Evolutionary conservation across 2,888 invertebrate species (phyloP), one percentile per base, ranked within the genome.

Genomic region (Ichneumoninae sp.): DNA sequence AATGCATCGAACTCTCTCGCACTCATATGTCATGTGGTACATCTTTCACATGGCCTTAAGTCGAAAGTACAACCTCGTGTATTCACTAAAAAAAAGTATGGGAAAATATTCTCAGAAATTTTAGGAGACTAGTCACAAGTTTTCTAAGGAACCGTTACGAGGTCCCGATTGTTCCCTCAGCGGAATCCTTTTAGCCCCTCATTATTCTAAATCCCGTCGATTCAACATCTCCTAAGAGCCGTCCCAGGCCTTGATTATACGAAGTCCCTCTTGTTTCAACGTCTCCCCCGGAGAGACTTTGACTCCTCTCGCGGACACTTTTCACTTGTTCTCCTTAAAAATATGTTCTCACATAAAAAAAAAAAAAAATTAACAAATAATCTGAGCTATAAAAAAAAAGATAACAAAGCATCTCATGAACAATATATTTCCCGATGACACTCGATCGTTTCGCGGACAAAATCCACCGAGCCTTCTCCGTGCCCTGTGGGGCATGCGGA

Each of bases 361-460:
- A 50, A 63, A 22, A 33, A 50, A 40, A 50, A 52, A 73, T 78
- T 78, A 75, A 57, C n/a, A 79, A 83, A 44, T 60, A 66, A 68
- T 70, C 22, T 78, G 70, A 22, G 33, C n/a, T 10, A 65, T 13
- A 47, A 54, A 47, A 66, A 75, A 36, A 50, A 50, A 77, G 60
- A 81, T 50, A 63, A 47, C 60, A 54, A 54, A 54, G 13, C 22
- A 68, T 69, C 26, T 57, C 73, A 54, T 6, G 74, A 65, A 81
- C 33, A 47, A 84, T 81, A 65, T 81, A 84, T 75, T 82, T 79
- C 33, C 75, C 57, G 75, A 16, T 60, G 75, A 82, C 75, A 79
- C 75, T 75, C 70, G 82, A 85, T 85, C 82, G 85, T 71, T 82
- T 66, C 66, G n/a, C 26, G 44, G 71, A 85, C 79, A 82, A 85